Base-by-base conservation (phyloP, 1,140 invertebrate genomes). In the Aphelenchoides fujianensis region DNA sequence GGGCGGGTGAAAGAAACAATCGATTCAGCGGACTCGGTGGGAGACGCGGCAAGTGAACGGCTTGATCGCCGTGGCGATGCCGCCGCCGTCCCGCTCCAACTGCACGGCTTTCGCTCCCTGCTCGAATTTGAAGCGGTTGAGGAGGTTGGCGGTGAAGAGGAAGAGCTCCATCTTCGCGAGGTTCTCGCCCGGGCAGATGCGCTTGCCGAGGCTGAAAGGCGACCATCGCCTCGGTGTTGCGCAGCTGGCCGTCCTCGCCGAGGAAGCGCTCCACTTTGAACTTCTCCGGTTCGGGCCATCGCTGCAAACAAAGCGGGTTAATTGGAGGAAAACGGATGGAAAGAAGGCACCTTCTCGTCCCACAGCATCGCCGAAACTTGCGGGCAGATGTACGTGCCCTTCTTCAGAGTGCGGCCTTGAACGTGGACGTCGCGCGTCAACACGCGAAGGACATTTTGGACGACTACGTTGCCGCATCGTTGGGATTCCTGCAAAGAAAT, bases 111-210 rank as follows among this genome's bases (percentile, higher is more conserved):
- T 59, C 7, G 5, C 5, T 5, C 55, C 55, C 5, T 5, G 5
- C 34, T 59, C 5, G 3, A 66, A 35, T 37, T 92, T 87, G 80
- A 93, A 95, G 28, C 89, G 89, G 83, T 94, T 92, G 80, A 94
- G 87, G 70, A 94, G 86, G 36, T 89, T 89, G 2, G 91, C 88
- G 82, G 94, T 92, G 87, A 94, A 94, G 37, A 93, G 87, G 85
- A 93, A 94, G 53, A 94, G 86, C 84, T 95, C 92, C 90, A 92
- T 92, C 23, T 90, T 87, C 0, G 92, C 92, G 57, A 95, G 84
- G 0, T 91, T 89, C 78, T 95, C 92, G 2, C 93, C 93, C 3
- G 94, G 86, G 81, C 93, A 95, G 89, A 92, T 92, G 19, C 93
- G 88, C 63, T 81, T 81, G 2, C 87, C 92, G 0, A 92, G 91